Percentiles rank a stretch among this genome's conserved stretches.
Evolutionary conservation across 2,113 vertebrate species (phyloP).

Genomic region (Calypte anna): DNA sequence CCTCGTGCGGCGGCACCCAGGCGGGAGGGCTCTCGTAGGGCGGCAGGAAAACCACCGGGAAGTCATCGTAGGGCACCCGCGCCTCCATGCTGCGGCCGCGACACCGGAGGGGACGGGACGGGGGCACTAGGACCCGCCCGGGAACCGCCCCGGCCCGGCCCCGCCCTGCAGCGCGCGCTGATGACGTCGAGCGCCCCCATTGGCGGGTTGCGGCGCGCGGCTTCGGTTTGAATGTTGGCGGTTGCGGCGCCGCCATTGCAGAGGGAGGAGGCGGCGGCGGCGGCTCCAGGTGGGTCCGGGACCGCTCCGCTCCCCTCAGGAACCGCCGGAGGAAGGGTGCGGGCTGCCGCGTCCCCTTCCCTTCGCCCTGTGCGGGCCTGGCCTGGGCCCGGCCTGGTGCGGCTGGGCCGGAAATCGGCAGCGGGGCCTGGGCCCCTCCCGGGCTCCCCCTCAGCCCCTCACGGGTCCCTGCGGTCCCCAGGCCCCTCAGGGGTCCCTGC

Average conservation of each 20-base stretch:
- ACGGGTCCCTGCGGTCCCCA: background rate
- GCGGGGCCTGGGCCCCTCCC: too few species aligned
- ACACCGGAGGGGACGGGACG: background rate
- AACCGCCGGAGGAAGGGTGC: background rate
- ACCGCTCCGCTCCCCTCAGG: background rate
- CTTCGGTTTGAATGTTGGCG: constrained; percentile 59
- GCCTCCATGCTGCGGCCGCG: constrained; percentile 81
- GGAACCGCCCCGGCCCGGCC: too few species aligned
- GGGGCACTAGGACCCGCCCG: too few species aligned
- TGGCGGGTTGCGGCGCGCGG: background rate
- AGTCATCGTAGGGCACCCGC: constrained; percentile 90
- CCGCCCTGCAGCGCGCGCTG: background rate
- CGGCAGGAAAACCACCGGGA: constrained; percentile 93
- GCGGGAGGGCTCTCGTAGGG: constrained; percentile 93
- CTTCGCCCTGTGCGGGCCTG: too few species aligned
- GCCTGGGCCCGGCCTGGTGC: background rate
- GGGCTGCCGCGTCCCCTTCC: background rate
- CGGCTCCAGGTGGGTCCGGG: too few species aligned
- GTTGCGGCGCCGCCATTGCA: background rate
- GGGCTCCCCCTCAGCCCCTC: too few species aligned
- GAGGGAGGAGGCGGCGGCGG: too few species aligned
- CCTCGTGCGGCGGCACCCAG: constrained; percentile 93
- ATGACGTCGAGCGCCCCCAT: background rate
- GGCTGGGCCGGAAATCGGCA: background rate
- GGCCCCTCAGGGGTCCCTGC: background rate